A percentile compares a stretch with the other conserved stretches of the same genome.
phyloP scores from a whole-genome alignment of 1,140 invertebrate species.

The silkworm (Bombyx mori) region ASM3026992v2 NC_085128.1:4671501-4672000 shows the following conservation, averaged over 20 bases:
- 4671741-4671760: slow-evolving; percentile 57
- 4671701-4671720: slow-evolving; percentile 46
- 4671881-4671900: not conserved
- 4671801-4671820: slow-evolving; percentile 55
- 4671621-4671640: slow-evolving; percentile 17
- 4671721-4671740: slow-evolving; percentile 65
- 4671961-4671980: no score
- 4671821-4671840: slow-evolving; percentile 18
- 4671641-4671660: slow-evolving; percentile 52
- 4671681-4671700: slow-evolving; percentile 37
- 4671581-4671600: no score
- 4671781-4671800: slow-evolving; percentile 64
- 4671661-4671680: slow-evolving; percentile 35
- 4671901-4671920: not conserved
- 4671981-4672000: no score
- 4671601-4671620: not conserved
- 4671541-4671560: no score
- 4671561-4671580: no score
- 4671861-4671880: slow-evolving; percentile 10
- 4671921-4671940: no score
- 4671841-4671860: slow-evolving; percentile 20
- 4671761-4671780: slow-evolving; percentile 60
- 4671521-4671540: no score
- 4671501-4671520: no score
- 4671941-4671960: no score